These are phyloP conservation scores for Tholera decimalis DNA, from an alignment of 2,888 invertebrate species.

Conservation along the genomic window DNA sequence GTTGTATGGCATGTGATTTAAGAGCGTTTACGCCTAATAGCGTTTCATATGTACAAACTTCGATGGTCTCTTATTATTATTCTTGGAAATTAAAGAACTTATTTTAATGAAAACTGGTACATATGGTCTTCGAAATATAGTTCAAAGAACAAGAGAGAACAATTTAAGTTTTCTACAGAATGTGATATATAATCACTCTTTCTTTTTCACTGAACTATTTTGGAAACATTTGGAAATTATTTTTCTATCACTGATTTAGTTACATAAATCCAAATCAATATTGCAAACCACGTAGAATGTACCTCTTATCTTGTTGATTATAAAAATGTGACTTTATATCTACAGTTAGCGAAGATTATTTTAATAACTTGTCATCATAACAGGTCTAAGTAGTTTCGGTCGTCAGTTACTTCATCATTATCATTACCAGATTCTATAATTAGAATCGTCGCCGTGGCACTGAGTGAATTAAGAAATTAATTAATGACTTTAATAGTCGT, in stretches of 20 bases:
- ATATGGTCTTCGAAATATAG: no score
- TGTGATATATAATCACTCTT: no score
- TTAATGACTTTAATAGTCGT: background rate
- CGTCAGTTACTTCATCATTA: slow-evolving; percentile 21
- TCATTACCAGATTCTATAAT: slow-evolving; percentile 1
- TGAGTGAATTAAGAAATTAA: background rate
- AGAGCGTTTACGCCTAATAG: no score
- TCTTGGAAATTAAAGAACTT: no score
- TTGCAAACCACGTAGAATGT: background rate
- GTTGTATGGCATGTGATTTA: no score
- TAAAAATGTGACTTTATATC: background rate
- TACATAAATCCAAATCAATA: background rate
- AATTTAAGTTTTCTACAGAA: no score
- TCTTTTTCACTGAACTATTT: no score
- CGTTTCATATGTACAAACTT: no score
- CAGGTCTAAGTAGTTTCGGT: background rate
- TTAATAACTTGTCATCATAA: background rate
- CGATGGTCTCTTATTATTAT: no score
- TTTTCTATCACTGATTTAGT: background rate
- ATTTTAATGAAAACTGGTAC: no score
- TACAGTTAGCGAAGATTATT: slow-evolving; percentile 1
- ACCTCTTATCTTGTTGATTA: background rate
- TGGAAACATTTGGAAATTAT: background rate
- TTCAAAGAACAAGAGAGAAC: no score
- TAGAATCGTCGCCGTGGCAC: background rate